These are phyloP conservation scores for Tenthredo distinguenda DNA, from an alignment of 2,888 invertebrate genomes.

Conservation along the genomic window DNA sequence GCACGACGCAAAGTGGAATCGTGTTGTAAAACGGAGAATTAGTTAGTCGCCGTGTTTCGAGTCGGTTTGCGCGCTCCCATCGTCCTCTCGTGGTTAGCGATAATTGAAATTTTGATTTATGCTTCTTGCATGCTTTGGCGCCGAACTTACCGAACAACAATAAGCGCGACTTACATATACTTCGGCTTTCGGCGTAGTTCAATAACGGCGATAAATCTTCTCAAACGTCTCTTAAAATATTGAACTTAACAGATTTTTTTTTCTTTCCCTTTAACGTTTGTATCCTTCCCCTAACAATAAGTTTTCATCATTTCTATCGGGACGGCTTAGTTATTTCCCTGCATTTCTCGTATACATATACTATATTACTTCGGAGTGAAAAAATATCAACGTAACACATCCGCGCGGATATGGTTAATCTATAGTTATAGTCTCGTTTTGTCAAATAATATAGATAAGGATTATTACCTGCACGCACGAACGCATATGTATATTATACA, in stretches of 20 bases:
- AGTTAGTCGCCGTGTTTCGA: not conserved
- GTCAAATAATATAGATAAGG: conserved; percentile 58
- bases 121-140: not conserved
- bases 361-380: not conserved
- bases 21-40: conserved; percentile 10
- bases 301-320: not conserved
- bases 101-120: conserved; percentile 47
- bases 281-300: not conserved
- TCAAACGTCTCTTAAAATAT: conserved; percentile 8
- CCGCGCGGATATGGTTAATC: conserved; percentile 4
- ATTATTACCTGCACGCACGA: conserved; percentile 52
- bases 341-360: not conserved
- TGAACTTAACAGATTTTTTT: not conserved
- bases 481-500: conserved; percentile 27
- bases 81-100: conserved; percentile 3
- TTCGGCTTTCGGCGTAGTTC: not conserved
- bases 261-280: not conserved
- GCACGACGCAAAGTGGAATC: not conserved
- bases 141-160: conserved; percentile 12
- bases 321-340: not conserved
- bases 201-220: not conserved
- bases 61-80: not conserved
- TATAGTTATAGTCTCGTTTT: conserved; percentile 15
- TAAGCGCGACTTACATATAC: not conserved
- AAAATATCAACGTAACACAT: conserved; percentile 54